Conservation (phyloP, 1,140 invertebrate genomes). For the Parasteatoda tepidariorum region DNA sequence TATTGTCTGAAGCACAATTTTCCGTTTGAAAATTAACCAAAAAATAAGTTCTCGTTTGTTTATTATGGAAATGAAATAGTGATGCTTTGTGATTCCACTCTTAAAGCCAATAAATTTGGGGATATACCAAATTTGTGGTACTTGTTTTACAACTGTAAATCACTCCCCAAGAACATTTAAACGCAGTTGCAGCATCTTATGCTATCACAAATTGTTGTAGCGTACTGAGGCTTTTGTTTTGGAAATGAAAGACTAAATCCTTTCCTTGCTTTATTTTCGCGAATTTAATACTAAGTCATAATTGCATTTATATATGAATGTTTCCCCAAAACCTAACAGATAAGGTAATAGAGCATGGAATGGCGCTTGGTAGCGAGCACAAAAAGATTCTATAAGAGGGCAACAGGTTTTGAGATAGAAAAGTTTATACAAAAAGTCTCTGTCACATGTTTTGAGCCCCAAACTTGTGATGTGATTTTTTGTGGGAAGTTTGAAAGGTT, state of each 20-base stretch:
- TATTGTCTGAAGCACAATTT: neutral
- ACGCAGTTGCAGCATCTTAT: no score
- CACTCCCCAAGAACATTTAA: no score
- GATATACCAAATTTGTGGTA: no score
- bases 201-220: no score
- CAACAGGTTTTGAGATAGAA: neutral
- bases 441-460: conserved; percentile 45
- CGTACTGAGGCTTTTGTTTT: no score
- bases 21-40: no score
- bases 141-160: no score
- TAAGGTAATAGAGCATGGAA: neutral
- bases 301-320: neutral
- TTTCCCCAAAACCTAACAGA: neutral
- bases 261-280: neutral
- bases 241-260: no score
- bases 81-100: no score
- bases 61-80: no score
- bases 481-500: conserved; percentile 10
- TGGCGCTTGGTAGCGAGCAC: neutral
- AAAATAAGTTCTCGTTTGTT: no score
- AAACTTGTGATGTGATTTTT: conserved; percentile 54
- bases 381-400: neutral
- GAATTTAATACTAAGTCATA: neutral
- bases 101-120: no score
- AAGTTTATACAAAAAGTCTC: conserved; percentile 51